These are phyloP conservation scores for Actinopyga echinites DNA, from an alignment of 53 echinoderm and acorn worm genomes.

Conservation along the genomic window DNA sequence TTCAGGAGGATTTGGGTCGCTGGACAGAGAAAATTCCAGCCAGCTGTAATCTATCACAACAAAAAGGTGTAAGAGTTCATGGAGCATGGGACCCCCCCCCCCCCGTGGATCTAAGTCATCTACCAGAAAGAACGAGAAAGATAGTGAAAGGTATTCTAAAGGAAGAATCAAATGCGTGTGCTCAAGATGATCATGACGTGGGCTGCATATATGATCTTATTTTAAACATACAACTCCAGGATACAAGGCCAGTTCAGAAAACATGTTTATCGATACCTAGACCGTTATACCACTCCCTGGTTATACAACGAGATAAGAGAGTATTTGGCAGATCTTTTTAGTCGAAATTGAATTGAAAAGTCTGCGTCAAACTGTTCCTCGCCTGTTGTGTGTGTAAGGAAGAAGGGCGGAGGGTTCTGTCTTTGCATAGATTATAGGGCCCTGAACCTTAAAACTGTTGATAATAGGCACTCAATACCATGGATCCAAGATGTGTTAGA, in stretches of 20 bases:
- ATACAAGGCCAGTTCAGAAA: constrained; percentile 38
- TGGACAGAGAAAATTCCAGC: neutral
- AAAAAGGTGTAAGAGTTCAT: neutral
- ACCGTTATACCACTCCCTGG: constrained; percentile 50
- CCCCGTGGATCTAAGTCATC: constrained; percentile 49
- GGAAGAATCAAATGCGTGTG: constrained; percentile 49
- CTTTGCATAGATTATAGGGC: no score
- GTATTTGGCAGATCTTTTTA: constrained; percentile 48
- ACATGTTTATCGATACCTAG: constrained; percentile 55
- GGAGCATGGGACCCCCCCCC: constrained; percentile 25
- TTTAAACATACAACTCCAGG: constrained; percentile 24
- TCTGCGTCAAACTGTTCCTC: constrained; percentile 57
- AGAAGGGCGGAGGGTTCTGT: constrained; percentile 33
- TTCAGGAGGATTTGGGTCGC: neutral
- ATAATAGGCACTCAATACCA: constrained; percentile 36
- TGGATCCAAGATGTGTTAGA: neutral
- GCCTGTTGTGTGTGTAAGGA: no score
- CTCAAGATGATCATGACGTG: constrained; percentile 58
- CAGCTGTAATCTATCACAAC: neutral
- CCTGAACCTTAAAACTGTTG: constrained; percentile 51
- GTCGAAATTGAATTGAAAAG: constrained; percentile 49
- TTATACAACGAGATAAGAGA: constrained; percentile 41
- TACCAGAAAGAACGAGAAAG: neutral
- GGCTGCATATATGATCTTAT: constrained; percentile 28
- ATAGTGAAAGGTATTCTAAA: constrained; percentile 6